Base-by-base conservation (phyloP, 2,113 vertebrate species). In the Onychostoma macrolepis region DNA sequence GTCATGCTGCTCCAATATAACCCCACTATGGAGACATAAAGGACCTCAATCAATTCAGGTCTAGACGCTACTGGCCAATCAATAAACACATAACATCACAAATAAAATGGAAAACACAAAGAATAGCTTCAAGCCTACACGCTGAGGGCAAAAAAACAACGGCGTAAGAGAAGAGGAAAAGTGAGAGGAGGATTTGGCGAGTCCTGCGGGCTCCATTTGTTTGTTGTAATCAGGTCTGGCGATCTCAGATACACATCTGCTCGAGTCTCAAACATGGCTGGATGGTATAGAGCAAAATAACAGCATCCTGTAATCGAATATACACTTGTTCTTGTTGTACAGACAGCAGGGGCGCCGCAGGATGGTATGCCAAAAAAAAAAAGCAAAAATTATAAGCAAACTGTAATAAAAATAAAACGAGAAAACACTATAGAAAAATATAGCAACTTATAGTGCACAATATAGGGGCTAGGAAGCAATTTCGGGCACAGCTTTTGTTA, bases 1-100 rank as follows among this genome's bases (percentile, higher is more conserved):
- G 41, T 45, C 77, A 83, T 74, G 67, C 63, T 33, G 53, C 81
- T 84, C 53, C 53, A 72, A 81, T 61, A 85, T 76, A 85, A 90
- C 76, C 56, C n/a, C 58, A 81, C 67, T 74, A 36, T 41, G 26
- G 74, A 86, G 80, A 88, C 75, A 90, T 88, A 67, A 88, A 84
- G 81, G 67, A 85, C 77, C 69, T 74, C 28, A 84, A 85, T 87
- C 85, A 86, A 88, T 88, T 83, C 48, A 71, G 74, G 87, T 81
- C 87, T 88, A 85, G 76, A 87, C 67, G 19, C 30, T 67, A 85
- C 71, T 75, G 63, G 7, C 56, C 84, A 41, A 86, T 85, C 79
- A 86, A 88, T 82, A 86, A 76, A 69, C 48, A 76, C 61, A 81
- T 83, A 75, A 83, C 63, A 77, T 63, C 80, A 83, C 58, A 65